Evolutionary conservation across 2,797 vertebrate species (phyloP), one percentile per base, ranked within the genome.

Genomic region (Molossus molossus): DNA sequence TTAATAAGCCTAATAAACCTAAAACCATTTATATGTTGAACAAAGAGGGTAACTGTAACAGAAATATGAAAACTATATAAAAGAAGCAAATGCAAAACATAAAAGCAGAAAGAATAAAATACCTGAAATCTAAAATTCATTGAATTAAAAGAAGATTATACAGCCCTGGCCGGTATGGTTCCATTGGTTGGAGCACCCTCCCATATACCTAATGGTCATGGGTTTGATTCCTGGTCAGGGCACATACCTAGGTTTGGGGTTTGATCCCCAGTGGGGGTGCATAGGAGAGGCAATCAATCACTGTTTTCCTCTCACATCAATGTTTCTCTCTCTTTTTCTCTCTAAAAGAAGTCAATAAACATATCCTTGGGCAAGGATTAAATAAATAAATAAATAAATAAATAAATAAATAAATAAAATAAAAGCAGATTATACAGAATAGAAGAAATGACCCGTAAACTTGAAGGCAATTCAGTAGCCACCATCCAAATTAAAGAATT

Each of bases 51-150:
- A 64, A 85, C 57, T 88, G 75, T 33, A 90, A 45, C 21, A 92
- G 18, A 96, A 48, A 93, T 60, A 82, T 67, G 12, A 37, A 94
- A 92, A 73, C 40, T 60, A 10, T 48, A 55, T 48, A 20, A 83
- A 90, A 33, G 7, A 73, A 75, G 2, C 9, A 93, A 72, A 93
- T 57, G n/a, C 17, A 90, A 94, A 87, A 57, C 9, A 29, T 75
- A 83, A 86, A 87, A 81, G 70, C 50, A 69, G 9, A 80, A 94
- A 85, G 17, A 83, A 88, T 72, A 77, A 79, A 92, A 65, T 57
- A 79, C 5, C 21, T 82, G 27, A 86, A 87, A 60, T 73, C 13
- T 62, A 37, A 85, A 91, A 92, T 96, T 80, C 40, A 80, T 5
- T 85, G 23, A 62, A 37, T 70, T 90, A 83, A 93, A 72, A 65